A percentile compares a stretch with the other conserved stretches of the same genome.
Conservation (phyloP, 2,113 vertebrate species). For the Eira barbara region DNA sequence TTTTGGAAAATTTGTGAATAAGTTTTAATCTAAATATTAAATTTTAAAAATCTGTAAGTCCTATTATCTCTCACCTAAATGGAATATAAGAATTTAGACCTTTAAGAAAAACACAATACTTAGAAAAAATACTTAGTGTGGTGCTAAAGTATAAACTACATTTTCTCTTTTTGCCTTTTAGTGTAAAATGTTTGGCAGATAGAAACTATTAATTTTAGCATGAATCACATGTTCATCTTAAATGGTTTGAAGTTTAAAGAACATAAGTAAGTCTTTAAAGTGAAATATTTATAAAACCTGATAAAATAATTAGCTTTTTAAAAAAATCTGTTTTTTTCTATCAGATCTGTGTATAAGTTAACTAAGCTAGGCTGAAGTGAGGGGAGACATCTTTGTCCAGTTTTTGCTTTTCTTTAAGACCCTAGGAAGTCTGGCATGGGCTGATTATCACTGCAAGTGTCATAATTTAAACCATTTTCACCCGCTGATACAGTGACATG, state of each 20-base stretch:
- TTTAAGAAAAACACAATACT: background rate
- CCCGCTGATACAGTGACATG: background rate
- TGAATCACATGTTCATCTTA: background rate
- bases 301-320: background rate
- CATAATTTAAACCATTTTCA: background rate
- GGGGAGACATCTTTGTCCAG: background rate
- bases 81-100: conserved; percentile 30
- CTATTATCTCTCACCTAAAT: background rate
- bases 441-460: background rate
- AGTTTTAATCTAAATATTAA: conserved; percentile 19
- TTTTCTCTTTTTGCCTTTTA: conserved; percentile 8
- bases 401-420: conserved; percentile 18
- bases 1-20: conserved; percentile 8
- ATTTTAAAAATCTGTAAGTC: background rate
- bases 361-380: background rate
- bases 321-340: background rate
- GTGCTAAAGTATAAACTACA: background rate
- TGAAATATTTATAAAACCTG: background rate
- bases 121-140: background rate
- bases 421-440: background rate
- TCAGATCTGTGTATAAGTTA: background rate
- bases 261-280: background rate
- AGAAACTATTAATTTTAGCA: conserved; percentile 8
- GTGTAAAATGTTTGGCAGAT: background rate
- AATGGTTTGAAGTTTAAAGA: background rate